Base-by-base conservation (phyloP, 2,888 invertebrate species). In the Mesoligia furuncula region DNA sequence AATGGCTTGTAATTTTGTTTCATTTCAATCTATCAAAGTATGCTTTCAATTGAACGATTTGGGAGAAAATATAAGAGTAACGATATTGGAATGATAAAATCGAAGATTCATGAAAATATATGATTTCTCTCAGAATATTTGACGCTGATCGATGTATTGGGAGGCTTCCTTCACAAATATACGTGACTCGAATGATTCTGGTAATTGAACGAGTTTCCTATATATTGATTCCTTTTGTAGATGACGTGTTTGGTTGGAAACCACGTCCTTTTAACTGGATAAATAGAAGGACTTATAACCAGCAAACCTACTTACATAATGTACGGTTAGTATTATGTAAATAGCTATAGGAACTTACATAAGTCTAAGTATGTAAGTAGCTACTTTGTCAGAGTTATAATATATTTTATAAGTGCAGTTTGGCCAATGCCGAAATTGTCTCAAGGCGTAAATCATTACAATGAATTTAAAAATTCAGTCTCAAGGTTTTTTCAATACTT, bases 131-230 rank as follows among this genome's bases (percentile, higher is more conserved):
- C 27, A 68, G 67, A 59, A 68, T 83, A 62, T 66, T 77, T 75
- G 74, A 77, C 68, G 61, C 45, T 77, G 80, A 81, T 73, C 59
- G 70, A 80, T 85, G 86, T 85, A 84, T 79, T 76, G 73, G 78
- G 84, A 68, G 88, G 85, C 80, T 91, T 90, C 90, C 89, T 90
- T 88, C 81, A 68, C 83, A 87, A 88, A 85, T 77, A 84, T 82
- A 77, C 84, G 92, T 93, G 93, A 93, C 90, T 65, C 2, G 92
- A 92, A 93, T 92, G 76, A 81, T 77, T 48, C 64, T 57, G 39
- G 73, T 79, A 87, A 82, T 85, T 79, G 82, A 79, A 84, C 80
- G 83, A 85, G 80, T 79, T 83, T 81, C 73, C 27, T 76, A 84
- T 67, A 72, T 84, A 68, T 85, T 77, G 69, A 67, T 71, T 72